Evolutionary conservation across 2,888 invertebrate species (phyloP).

Genomic region (Cyaniris semiargus): DNA sequence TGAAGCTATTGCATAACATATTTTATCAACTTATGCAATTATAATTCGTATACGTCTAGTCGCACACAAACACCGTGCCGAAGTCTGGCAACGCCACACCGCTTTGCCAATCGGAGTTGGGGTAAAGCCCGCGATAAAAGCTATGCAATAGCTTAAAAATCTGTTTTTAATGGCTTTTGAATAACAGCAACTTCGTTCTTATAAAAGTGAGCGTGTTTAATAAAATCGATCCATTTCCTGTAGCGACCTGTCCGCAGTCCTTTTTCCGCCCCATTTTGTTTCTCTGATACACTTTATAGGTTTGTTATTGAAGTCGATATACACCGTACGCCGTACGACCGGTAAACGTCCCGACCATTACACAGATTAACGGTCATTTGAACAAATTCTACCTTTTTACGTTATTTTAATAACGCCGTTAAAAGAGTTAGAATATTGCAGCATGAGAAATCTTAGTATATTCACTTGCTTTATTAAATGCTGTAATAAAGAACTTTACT

Average conservation of each 20-base stretch:
- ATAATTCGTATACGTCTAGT: too few relatives aligned
- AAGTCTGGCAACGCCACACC: too few relatives aligned
- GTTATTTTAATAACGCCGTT: neutral
- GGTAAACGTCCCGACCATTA: slow-evolving; percentile 10
- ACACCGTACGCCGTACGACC: neutral
- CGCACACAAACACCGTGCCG: too few relatives aligned
- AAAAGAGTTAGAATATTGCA: slow-evolving; percentile 2
- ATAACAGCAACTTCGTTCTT: too few relatives aligned
- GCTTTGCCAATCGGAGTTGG: too few relatives aligned
- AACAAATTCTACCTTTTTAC: slow-evolving; percentile 13
- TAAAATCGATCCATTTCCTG: neutral
- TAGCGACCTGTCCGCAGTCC: neutral
- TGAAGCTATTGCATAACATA: too few relatives aligned
- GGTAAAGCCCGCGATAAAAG: too few relatives aligned
- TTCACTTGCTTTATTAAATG: too few relatives aligned
- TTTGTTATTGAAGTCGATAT: slow-evolving; percentile 15
- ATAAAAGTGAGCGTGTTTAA: neutral
- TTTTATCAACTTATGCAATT: too few relatives aligned
- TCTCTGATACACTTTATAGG: slow-evolving; percentile 3
- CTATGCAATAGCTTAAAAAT: too few relatives aligned
- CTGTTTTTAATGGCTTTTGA: too few relatives aligned
- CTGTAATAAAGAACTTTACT: too few relatives aligned
- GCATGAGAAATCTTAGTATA: neutral
- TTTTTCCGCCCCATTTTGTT: slow-evolving; percentile 24
- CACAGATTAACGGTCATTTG: slow-evolving; percentile 13